Evolutionary conservation across 2,797 vertebrate genomes (phyloP).

Genomic region (Chrosomus eos): DNA sequence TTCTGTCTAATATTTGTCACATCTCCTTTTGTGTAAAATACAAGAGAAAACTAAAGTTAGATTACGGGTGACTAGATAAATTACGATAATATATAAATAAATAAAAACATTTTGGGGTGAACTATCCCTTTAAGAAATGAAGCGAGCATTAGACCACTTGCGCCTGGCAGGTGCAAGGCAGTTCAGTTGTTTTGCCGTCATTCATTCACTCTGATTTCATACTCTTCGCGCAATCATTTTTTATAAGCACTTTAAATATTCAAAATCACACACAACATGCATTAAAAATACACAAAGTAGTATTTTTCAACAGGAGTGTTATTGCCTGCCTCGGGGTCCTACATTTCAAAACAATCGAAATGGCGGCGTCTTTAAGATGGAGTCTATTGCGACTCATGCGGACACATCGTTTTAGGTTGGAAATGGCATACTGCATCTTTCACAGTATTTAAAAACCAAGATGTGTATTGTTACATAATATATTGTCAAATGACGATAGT

Average conservation of each 20-base stretch:
- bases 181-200: not conserved
- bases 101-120: not conserved
- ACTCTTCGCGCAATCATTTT: too few species aligned
- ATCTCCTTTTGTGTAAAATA: not conserved
- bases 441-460: not conserved
- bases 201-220: not conserved
- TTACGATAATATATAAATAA: too few species aligned
- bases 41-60: not conserved
- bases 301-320: slow-evolving; percentile 30
- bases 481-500: not conserved
- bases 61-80: not conserved
- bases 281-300: not conserved
- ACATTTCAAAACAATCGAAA: slow-evolving; percentile 78
- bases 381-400: slow-evolving; percentile 65
- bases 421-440: not conserved
- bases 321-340: slow-evolving; percentile 48
- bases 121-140: not conserved
- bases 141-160: not conserved
- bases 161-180: not conserved
- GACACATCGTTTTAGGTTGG: slow-evolving; percentile 67
- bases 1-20: not conserved
- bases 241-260: not conserved
- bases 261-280: not conserved
- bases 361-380: slow-evolving; percentile 77
- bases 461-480: not conserved